These are phyloP conservation scores for Umimayanthus kanabou DNA, from an alignment of 92 coral and sea anemone genomes.

Conservation along the genomic window DNA sequence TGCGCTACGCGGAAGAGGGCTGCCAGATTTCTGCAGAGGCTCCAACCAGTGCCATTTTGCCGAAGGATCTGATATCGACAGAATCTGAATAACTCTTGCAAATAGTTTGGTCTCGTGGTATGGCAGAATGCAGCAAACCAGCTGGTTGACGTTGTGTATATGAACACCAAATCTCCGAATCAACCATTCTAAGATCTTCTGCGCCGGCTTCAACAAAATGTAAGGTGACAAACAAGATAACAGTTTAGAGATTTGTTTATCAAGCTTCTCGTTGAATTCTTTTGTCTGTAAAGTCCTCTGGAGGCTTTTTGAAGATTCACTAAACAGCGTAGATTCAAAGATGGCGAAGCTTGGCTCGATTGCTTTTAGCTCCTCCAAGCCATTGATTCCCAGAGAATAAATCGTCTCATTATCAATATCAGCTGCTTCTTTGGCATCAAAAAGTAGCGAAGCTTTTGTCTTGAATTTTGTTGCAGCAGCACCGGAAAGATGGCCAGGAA, in stretches of 20 bases:
- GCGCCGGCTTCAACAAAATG: constrained; percentile 93
- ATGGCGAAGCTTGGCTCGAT: constrained; percentile 71
- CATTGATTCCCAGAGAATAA: constrained; percentile 87
- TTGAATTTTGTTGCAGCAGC: constrained; percentile 68
- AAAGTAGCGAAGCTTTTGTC: constrained; percentile 84
- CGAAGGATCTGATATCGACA: constrained; percentile 67
- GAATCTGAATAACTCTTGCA: constrained; percentile 84
- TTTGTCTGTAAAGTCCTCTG: constrained; percentile 83
- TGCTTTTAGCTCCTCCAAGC: constrained; percentile 82
- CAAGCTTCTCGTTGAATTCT: constrained; percentile 80
- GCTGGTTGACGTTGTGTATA: constrained; percentile 70
- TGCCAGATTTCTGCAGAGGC: constrained; percentile 83
- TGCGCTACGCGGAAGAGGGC: constrained; percentile 84
- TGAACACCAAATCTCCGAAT: constrained; percentile 89
- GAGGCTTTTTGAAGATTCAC: constrained; percentile 78
- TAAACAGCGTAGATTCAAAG: constrained; percentile 74
- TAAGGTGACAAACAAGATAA: constrained; percentile 87
- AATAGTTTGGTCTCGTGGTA: constrained; percentile 95
- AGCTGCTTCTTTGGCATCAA: constrained; percentile 91
- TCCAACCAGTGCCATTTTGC: constrained; percentile 90
- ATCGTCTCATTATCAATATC: constrained; percentile 97
- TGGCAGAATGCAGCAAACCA: constrained; percentile 81
- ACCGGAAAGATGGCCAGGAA: constrained; percentile 76
- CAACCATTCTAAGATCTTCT: constrained; percentile 92
- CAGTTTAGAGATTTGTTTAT: constrained; percentile 70